Evolutionary conservation across 2,888 invertebrate species (phyloP).

Genomic region (Anarsia innoxiella): DNA sequence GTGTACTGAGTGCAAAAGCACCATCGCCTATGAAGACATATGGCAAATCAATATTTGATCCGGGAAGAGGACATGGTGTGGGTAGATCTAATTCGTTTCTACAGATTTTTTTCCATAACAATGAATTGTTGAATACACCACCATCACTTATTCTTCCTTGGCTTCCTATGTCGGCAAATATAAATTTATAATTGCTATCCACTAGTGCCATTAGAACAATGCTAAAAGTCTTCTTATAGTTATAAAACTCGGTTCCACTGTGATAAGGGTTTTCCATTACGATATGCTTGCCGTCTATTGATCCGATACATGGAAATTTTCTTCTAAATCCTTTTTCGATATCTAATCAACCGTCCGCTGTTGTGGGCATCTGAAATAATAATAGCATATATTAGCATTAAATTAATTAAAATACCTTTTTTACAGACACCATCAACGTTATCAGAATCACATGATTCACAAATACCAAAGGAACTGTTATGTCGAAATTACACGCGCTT

Average conservation of each 20-base stretch:
- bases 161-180: conserved; percentile 19
- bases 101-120: conserved; percentile 24
- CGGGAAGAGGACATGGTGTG: conserved; percentile 22
- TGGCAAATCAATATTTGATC: conserved; percentile 22
- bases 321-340: conserved; percentile 8
- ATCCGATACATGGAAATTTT: conserved; percentile 12
- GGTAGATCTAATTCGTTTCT: conserved; percentile 24
- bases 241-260: conserved; percentile 16
- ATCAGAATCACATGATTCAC: conserved; percentile 19
- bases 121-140: conserved; percentile 20
- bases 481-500: no score
- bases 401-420: conserved; percentile 18
- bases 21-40: conserved; percentile 29
- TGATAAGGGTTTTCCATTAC: conserved; percentile 14
- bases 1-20: conserved; percentile 28
- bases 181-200: conserved; percentile 18
- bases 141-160: no score
- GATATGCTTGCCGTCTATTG: conserved; percentile 20
- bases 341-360: conserved; percentile 10
- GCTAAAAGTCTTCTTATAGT: conserved; percentile 18
- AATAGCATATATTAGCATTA: conserved; percentile 13
- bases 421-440: conserved; percentile 19
- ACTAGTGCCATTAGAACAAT: conserved; percentile 21
- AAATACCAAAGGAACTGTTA: conserved; percentile 18
- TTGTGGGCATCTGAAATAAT: conserved; percentile 12